Evolutionary conservation across 2,888 invertebrate species (phyloP).

Genomic region (Drosophila anceps): DNA sequence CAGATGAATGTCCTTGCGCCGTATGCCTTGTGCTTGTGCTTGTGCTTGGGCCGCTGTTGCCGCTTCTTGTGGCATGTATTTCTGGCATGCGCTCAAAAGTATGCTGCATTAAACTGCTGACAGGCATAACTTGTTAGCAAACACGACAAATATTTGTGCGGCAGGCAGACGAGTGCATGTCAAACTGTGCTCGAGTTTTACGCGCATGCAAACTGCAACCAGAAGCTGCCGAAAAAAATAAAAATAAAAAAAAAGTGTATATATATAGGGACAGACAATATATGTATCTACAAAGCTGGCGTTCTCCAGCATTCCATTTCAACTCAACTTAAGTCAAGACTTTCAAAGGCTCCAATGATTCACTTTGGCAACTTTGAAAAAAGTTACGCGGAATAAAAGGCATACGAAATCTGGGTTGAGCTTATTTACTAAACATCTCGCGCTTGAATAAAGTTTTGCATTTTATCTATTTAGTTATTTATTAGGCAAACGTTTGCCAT

Average conservation of each 20-base stretch:
- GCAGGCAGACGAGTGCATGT: constrained; percentile 67
- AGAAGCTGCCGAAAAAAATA: constrained; percentile 1
- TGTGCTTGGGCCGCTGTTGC: constrained; percentile 1
- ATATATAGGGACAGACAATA: not conserved
- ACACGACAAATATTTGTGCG: constrained; percentile 69
- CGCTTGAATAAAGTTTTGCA: constrained; percentile 10
- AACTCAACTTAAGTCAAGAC: not conserved
- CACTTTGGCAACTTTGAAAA: not conserved
- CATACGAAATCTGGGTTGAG: not conserved
- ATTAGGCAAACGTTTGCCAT: constrained; percentile 36
- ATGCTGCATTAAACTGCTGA: constrained; percentile 64
- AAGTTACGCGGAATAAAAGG: not conserved
- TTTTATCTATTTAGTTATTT: constrained; percentile 42
- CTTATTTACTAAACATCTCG: not conserved
- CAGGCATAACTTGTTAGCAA: constrained; percentile 74
- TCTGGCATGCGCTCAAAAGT: constrained; percentile 51
- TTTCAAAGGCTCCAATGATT: constrained; percentile 3
- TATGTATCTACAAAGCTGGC: not conserved
- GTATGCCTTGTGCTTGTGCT: constrained; percentile 6
- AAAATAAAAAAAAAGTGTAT: constrained; percentile 4
- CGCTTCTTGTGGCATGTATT: constrained; percentile 31
- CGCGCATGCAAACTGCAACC: constrained; percentile 57
- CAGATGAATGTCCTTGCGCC: constrained; percentile 43
- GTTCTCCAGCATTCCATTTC: constrained; percentile 11
- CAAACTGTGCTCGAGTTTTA: constrained; percentile 64